phyloP scores from a whole-genome alignment of 2,888 invertebrate genomes.

The Tetramorium bicarinatum region DNA sequence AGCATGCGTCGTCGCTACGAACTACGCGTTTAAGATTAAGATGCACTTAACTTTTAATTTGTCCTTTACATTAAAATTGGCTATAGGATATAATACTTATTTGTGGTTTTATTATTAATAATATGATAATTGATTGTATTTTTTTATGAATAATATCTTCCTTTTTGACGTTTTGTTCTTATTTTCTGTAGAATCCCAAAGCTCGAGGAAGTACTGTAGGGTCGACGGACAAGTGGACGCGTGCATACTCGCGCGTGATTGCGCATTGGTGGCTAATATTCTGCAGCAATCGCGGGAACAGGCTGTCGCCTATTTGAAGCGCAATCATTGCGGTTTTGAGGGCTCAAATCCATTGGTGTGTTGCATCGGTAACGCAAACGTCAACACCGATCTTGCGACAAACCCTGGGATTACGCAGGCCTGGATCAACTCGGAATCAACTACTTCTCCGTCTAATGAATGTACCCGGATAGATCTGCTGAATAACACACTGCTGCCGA shows the following conservation, averaged over 20 bases:
- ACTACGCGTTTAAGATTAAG: neutral
- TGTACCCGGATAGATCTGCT: conserved; percentile 12
- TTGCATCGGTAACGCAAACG: conserved; percentile 73
- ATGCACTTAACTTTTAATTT: neutral
- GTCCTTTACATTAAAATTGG: neutral
- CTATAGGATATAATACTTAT: neutral
- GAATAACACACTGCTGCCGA: no score
- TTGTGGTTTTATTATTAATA: neutral
- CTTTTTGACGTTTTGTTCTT: neutral
- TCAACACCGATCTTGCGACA: no score
- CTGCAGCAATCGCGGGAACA: conserved; percentile 85
- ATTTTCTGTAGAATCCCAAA: conserved; percentile 37
- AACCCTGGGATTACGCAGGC: no score
- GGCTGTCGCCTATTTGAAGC: conserved; percentile 87
- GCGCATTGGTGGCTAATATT: conserved; percentile 85
- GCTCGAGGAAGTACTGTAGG: conserved; percentile 78
- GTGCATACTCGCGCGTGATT: conserved; percentile 87
- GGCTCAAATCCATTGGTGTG: conserved; percentile 89
- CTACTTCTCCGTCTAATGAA: neutral
- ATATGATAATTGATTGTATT: neutral
- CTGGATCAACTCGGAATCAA: neutral
- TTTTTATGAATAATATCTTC: neutral
- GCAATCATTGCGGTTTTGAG: conserved; percentile 90
- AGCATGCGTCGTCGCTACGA: neutral
- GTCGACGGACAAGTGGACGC: conserved; percentile 80